Evolutionary conservation across 2,113 vertebrate species (phyloP).

Genomic region (Enhydra lutris): DNA sequence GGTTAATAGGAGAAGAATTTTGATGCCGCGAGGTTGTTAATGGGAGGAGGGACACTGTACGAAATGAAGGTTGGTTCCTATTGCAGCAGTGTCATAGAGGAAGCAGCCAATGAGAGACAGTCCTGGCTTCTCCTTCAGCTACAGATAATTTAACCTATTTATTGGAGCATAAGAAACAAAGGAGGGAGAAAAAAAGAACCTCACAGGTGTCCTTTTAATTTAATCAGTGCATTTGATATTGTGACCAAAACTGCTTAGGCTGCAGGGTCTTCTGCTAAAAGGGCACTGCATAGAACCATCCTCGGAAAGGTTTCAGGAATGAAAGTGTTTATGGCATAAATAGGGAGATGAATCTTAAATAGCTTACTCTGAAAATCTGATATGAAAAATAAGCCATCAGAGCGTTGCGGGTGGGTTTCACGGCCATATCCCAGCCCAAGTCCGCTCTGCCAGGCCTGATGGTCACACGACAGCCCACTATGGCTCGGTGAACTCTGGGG

Average conservation of each 20-base stretch:
- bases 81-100: background rate
- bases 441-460: background rate
- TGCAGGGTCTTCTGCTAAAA: conserved; percentile 39
- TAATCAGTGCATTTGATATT: conserved; percentile 16
- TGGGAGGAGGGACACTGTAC: background rate
- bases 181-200: background rate
- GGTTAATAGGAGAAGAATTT: conserved; percentile 38
- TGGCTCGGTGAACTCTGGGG: background rate
- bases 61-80: conserved; percentile 32
- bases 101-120: background rate
- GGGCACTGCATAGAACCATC: background rate
- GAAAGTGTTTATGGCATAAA: conserved; percentile 36
- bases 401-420: conserved; percentile 56
- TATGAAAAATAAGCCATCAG: conserved; percentile 68
- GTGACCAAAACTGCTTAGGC: conserved; percentile 51
- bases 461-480: background rate
- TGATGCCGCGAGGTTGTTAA: conserved; percentile 11
- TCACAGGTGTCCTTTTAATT: conserved; percentile 61
- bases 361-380: conserved; percentile 62
- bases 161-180: conserved; percentile 48
- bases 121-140: conserved; percentile 1
- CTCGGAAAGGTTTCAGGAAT: conserved; percentile 53
- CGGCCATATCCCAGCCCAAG: background rate
- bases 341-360: conserved; percentile 61
- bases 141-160: conserved; percentile 55